A percentile compares a stretch with the other conserved stretches of the same genome.
phyloP scores from a whole-genome alignment of 1,140 invertebrate genomes.

The Brachionus paranguensis region DNA sequence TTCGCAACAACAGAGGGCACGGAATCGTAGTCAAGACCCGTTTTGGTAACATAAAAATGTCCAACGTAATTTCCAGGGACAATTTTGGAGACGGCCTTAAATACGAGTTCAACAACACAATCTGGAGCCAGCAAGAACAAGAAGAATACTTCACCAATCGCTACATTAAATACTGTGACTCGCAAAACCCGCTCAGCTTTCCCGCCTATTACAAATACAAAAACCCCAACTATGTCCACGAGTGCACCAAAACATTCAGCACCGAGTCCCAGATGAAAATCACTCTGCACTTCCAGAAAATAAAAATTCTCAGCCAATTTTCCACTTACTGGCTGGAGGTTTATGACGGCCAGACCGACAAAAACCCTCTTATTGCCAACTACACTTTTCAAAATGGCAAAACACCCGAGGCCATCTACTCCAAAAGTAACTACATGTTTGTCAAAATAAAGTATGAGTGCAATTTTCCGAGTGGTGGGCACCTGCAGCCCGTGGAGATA shows the following conservation, averaged over 20 bases:
- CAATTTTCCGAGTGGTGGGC: background rate
- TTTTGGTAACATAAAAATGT: slow-evolving; percentile 82
- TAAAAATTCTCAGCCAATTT: background rate
- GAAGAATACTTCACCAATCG: background rate
- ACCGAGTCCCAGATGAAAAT: background rate
- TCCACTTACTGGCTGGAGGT: slow-evolving; percentile 33
- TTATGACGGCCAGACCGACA: slow-evolving; percentile 30
- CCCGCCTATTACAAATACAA: slow-evolving; percentile 63
- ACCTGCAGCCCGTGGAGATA: background rate
- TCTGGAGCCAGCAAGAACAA: slow-evolving; percentile 31
- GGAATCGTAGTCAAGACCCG: slow-evolving; percentile 72
- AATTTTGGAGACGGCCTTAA: slow-evolving; percentile 82
- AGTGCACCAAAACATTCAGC: slow-evolving; percentile 11
- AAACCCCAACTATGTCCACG: slow-evolving; percentile 63
- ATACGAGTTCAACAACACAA: slow-evolving; percentile 34
- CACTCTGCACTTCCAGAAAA: slow-evolving; percentile 39
- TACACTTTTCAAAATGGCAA: slow-evolving; percentile 34
- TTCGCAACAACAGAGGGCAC: slow-evolving; percentile 57
- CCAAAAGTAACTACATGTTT: slow-evolving; percentile 16
- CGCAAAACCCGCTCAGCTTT: slow-evolving; percentile 19
- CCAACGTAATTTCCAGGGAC: slow-evolving; percentile 75
- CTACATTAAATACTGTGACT: slow-evolving; percentile 31
- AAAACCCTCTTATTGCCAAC: slow-evolving; percentile 5
- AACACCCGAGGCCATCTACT: slow-evolving; percentile 28
- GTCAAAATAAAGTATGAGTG: slow-evolving; percentile 30